Conservation (phyloP, 2,888 invertebrate species). For the Ormyrus labotus region DNA sequence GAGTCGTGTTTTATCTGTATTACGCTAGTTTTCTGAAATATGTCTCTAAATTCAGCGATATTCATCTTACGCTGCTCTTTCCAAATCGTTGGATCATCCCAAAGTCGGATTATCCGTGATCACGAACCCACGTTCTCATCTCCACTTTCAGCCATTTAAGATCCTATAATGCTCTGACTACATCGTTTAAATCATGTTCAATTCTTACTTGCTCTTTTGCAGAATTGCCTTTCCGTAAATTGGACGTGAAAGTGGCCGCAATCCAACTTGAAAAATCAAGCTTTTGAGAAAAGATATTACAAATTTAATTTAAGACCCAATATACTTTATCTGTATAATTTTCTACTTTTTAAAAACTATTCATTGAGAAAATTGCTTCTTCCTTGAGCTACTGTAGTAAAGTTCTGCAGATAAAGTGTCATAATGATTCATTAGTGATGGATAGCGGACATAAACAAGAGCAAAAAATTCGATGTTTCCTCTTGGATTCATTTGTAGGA, state of each 20-base stretch:
- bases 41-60: neutral
- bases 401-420: no score
- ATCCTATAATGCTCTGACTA: neutral
- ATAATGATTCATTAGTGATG: no score
- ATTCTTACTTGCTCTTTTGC: neutral
- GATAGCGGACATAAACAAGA: neutral
- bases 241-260: neutral
- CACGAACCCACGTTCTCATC: slow-evolving; percentile 4
- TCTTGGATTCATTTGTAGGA: no score
- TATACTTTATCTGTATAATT: no score
- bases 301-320: no score
- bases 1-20: no score
- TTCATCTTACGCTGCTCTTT: neutral
- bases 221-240: neutral
- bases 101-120: slow-evolving; percentile 31
- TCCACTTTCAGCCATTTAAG: neutral
- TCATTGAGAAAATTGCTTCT: no score
- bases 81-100: slow-evolving; percentile 33
- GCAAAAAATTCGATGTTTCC: neutral
- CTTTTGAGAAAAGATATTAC: no score
- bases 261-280: neutral
- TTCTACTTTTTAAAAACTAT: no score
- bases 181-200: slow-evolving; percentile 26
- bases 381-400: no score
- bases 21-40: no score